A percentile compares a stretch with the other conserved stretches of the same genome.
phyloP scores from a whole-genome alignment of 2,888 invertebrate genomes.

The Hirtodrosophila confusa region DNA sequence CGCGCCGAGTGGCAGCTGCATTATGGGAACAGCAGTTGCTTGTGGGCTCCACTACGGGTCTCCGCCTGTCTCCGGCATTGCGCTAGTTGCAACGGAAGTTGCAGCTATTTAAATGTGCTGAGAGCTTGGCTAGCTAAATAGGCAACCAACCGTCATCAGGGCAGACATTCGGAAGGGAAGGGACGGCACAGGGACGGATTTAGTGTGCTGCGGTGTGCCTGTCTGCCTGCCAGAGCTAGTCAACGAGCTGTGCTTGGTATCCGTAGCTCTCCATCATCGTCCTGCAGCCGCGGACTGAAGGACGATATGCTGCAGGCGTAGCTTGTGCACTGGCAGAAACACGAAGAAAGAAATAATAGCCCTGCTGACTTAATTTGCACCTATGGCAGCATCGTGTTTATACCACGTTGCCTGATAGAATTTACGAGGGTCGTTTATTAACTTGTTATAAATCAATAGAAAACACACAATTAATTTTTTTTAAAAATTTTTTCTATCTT shows the following conservation, averaged over 20 bases:
- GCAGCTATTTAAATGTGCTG: constrained; percentile 70
- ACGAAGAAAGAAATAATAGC: background rate
- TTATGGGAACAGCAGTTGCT: constrained; percentile 26
- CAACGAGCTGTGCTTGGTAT: constrained; percentile 7
- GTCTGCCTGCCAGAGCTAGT: constrained; percentile 3
- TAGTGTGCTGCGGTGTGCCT: constrained; percentile 4
- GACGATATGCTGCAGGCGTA: constrained; percentile 24
- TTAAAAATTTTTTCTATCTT: too few species aligned
- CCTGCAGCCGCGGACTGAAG: constrained; percentile 35
- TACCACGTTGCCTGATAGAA: too few species aligned
- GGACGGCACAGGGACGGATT: constrained; percentile 1
- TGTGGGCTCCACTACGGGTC: background rate
- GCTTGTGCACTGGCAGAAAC: background rate
- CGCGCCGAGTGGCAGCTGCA: constrained; percentile 39
- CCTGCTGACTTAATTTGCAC: too few species aligned
- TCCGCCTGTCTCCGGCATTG: constrained; percentile 37
- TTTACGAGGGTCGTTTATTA: too few species aligned
- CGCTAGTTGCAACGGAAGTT: constrained; percentile 58
- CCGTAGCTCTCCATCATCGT: constrained; percentile 2
- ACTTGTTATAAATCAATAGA: too few species aligned
- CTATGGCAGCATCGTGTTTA: too few species aligned
- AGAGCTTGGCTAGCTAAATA: constrained; percentile 56
- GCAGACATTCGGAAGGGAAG: constrained; percentile 10
- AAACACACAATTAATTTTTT: too few species aligned
- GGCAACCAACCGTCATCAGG: constrained; percentile 34